Evolutionary conservation across 2,113 vertebrate genomes (phyloP).

Genomic region (Chroicocephalus ridibundus): DNA sequence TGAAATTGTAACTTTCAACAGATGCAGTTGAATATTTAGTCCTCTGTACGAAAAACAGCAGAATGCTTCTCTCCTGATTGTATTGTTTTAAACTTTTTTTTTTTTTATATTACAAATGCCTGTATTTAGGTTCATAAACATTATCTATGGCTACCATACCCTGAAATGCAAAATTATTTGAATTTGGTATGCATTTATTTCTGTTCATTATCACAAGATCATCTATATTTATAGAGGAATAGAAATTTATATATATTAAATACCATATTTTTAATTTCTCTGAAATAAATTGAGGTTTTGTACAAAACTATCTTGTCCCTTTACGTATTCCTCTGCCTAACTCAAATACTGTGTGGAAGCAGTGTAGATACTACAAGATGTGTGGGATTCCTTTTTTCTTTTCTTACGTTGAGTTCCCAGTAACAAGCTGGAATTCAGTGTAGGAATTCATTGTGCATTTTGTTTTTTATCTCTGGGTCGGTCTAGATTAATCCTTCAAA

Average conservation of each 20-base stretch:
- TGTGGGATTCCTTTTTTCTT: conserved; percentile 39
- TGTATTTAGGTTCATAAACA: conserved; percentile 72
- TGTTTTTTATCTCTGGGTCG: conserved; percentile 15
- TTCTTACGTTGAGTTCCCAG: neutral
- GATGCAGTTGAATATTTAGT: conserved; percentile 71
- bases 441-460: conserved; percentile 52
- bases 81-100: conserved; percentile 71
- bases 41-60: conserved; percentile 68
- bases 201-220: conserved; percentile 86
- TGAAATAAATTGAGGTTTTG: conserved; percentile 91
- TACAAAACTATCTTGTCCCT: conserved; percentile 76
- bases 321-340: conserved; percentile 49
- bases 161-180: conserved; percentile 79
- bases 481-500: conserved; percentile 51
- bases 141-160: conserved; percentile 74
- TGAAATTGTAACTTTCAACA: conserved; percentile 48
- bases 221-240: conserved; percentile 97
- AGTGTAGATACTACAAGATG: conserved; percentile 8
- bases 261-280: conserved; percentile 88
- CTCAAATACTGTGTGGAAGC: conserved; percentile 14
- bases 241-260: conserved; percentile 90
- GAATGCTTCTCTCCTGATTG: conserved; percentile 60
- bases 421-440: conserved; percentile 53
- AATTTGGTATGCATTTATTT: conserved; percentile 88
- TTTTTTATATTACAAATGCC: conserved; percentile 63